Evolutionary conservation across 2,797 vertebrate species (phyloP).

Genomic region (Myripristis murdjan): DNA sequence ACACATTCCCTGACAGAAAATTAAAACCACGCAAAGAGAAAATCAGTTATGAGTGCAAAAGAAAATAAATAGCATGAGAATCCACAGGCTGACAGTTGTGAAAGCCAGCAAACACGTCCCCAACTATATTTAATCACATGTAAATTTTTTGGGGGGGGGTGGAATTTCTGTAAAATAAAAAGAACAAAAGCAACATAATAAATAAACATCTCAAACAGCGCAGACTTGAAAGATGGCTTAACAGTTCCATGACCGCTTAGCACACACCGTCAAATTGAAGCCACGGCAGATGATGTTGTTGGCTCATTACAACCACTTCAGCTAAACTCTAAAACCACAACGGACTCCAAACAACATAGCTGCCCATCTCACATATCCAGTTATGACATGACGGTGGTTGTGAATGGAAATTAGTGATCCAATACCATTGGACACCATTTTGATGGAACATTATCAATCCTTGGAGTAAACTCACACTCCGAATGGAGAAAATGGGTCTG

Average conservation of each 20-base stretch:
- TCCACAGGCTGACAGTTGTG: background rate
- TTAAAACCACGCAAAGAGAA: constrained; percentile 21
- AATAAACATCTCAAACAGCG: background rate
- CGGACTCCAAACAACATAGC: background rate
- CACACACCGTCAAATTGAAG: background rate
- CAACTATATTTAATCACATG: too few relatives aligned
- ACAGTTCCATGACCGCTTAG: background rate
- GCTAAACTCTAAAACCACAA: constrained; percentile 2
- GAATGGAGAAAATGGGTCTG: background rate
- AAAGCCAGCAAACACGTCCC: background rate
- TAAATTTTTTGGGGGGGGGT: too few relatives aligned
- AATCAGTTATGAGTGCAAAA: constrained; percentile 22
- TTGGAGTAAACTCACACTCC: constrained; percentile 1
- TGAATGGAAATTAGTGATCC: too few relatives aligned
- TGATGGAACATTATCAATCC: constrained; percentile 6
- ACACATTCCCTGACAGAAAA: constrained; percentile 33
- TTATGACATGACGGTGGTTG: too few relatives aligned
- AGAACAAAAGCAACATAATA: too few relatives aligned
- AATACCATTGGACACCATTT: background rate
- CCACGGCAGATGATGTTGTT: background rate
- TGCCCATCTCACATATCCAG: background rate
- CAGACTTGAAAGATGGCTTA: background rate
- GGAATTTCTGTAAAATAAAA: too few relatives aligned
- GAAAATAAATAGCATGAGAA: constrained; percentile 24
- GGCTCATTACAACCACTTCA: background rate